Base-by-base conservation (phyloP, 2,888 invertebrate species). In the Nebria salina region DNA sequence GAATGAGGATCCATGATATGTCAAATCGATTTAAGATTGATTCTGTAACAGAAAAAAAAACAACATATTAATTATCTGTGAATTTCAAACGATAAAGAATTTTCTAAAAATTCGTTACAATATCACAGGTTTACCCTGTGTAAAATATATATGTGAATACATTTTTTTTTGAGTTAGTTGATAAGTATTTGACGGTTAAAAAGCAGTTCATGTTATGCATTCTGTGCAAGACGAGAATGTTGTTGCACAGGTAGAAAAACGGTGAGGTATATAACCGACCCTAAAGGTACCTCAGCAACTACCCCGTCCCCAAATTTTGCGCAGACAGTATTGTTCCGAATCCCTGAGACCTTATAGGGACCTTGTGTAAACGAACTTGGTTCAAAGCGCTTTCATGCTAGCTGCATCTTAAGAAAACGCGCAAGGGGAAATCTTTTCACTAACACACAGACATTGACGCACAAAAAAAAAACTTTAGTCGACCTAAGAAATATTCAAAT, bases 241-340 rank as follows among this genome's bases (percentile, higher is more conserved):
- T 76, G 82, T 82, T 83, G 83, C 75, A 80, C 80, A 80, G 80
- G 80, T 80, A 80, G 80, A 73, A 78, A 78, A 43, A 79, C 65
- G 75, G 72, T 66, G 75, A 25, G 15, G 25, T 20, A 34, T 54
- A 54, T 70, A 70, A 70, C 70, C 70, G 70, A 75, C 80, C 80
- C 72, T 80, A 70, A 68, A 70, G 68, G 8, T 20, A 54, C 20
- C 70, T 11, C 66, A 70, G 7, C 26, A 25, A 70, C 75, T 65
- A 80, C 80, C 75, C 81, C 76, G 83, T 11, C 11, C 54, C 8
- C 8, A 82, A 84, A 84, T 85, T 85, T 34, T 34, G 34, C 85
- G 86, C 87, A 87, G 87, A 87, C 87, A 84, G 86, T 86, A 87
- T 87, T 87, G 86, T 87, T 83, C 82, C 11, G 83, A 34, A 66